A percentile compares a stretch with the other conserved stretches of the same genome.
phyloP scores from a whole-genome alignment of 2,113 vertebrate species.

The Pachycephala philippinensis region DNA sequence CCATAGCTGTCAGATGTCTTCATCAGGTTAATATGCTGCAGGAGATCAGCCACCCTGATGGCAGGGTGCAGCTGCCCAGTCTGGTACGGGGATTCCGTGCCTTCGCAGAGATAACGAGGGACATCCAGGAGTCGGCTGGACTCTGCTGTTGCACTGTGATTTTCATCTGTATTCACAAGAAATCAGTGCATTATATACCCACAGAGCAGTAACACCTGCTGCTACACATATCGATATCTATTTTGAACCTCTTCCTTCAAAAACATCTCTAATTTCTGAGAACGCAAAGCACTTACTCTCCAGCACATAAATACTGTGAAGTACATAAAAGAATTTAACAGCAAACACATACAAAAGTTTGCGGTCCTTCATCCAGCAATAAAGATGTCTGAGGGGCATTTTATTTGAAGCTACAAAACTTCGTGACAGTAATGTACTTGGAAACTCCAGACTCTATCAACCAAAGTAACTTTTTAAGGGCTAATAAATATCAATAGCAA shows the following conservation, averaged over 20 bases:
- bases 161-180: slow-evolving; percentile 84
- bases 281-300: background rate
- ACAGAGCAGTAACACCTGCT: background rate
- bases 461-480: background rate
- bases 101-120: slow-evolving; percentile 94
- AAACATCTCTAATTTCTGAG: background rate
- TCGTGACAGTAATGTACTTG: slow-evolving; percentile 2
- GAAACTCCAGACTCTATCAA: background rate
- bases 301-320: background rate
- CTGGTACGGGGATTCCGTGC: slow-evolving; percentile 95
- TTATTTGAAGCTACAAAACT: slow-evolving; percentile 29
- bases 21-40: slow-evolving; percentile 99
- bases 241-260: background rate
- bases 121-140: slow-evolving; percentile 92
- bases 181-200: slow-evolving; percentile 26
- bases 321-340: background rate
- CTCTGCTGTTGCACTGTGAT: slow-evolving; percentile 86
- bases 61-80: slow-evolving; percentile 97
- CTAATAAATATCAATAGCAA: background rate
- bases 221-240: background rate
- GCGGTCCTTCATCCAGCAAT: background rate
- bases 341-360: background rate
- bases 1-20: slow-evolving; percentile 99
- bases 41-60: slow-evolving; percentile 93
- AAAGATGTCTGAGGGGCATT: slow-evolving; percentile 25